A percentile compares a stretch with the other conserved stretches of the same genome.
Evolutionary conservation across 2,113 vertebrate species (phyloP).

Genomic region (Hucho hucho): DNA sequence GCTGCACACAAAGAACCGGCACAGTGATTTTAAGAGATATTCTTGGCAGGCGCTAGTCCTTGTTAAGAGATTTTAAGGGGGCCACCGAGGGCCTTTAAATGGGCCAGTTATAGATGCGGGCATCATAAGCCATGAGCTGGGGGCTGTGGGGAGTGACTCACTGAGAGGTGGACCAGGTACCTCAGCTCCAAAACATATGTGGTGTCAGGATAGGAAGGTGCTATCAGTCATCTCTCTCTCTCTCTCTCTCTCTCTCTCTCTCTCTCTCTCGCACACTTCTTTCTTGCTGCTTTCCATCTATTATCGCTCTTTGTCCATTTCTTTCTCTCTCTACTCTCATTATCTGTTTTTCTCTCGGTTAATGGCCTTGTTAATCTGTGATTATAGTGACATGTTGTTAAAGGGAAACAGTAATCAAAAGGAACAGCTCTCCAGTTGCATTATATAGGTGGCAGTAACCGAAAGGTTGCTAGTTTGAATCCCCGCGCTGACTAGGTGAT

Average conservation of each 20-base stretch:
- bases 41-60: constrained; percentile 52
- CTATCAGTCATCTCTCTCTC: background rate
- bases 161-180: constrained; percentile 63
- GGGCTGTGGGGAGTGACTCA: constrained; percentile 16
- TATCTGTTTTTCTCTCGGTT: background rate
- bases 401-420: background rate
- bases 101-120: constrained; percentile 53
- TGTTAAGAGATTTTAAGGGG: constrained; percentile 44
- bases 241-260: background rate
- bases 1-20: constrained; percentile 5
- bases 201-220: constrained; percentile 32
- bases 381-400: constrained; percentile 10
- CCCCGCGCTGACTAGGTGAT: no score
- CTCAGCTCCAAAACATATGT: constrained; percentile 64
- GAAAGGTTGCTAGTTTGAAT: no score
- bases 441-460: background rate
- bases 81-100: constrained; percentile 34
- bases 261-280: background rate
- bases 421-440: background rate
- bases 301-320: background rate
- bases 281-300: no score
- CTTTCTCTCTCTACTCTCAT: background rate
- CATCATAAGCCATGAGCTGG: constrained; percentile 56
- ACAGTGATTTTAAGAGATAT: constrained; percentile 16
- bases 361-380: constrained; percentile 1